phyloP scores from a whole-genome alignment of 2,113 vertebrate species.

The Hydropotes inermis region DNA sequence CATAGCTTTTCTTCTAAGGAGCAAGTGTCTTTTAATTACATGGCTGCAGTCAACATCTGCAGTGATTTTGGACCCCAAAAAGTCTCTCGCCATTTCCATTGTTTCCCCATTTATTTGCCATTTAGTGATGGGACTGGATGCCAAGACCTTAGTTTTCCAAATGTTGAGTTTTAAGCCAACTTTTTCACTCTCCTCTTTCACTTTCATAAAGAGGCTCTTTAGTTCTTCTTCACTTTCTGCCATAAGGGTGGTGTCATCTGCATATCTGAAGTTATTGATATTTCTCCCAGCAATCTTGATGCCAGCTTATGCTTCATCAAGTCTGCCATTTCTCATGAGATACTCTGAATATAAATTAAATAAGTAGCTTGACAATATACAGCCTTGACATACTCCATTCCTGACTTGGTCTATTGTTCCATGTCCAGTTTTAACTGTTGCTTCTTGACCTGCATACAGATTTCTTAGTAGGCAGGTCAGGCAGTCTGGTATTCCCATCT shows the following conservation, averaged over 20 bases:
- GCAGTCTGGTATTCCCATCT: not conserved
- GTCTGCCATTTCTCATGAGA: not conserved
- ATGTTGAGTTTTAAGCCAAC: not conserved
- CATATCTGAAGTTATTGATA: not conserved
- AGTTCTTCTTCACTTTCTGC: not conserved
- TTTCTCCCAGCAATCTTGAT: not conserved
- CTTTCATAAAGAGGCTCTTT: not conserved
- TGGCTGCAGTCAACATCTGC: not conserved
- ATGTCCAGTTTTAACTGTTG: not conserved
- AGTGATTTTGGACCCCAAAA: not conserved
- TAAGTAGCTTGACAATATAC: not conserved
- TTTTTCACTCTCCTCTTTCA: not conserved
- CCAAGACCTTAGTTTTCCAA: not conserved
- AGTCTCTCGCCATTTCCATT: rapidly evolving
- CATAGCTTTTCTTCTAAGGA: not conserved
- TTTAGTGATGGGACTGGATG: not conserved
- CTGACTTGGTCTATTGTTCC: not conserved
- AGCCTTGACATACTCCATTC: not conserved
- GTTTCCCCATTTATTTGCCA: not conserved
- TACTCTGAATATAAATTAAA: not conserved
- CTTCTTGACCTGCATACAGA: not conserved
- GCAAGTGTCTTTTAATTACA: not conserved
- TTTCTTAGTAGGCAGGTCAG: not conserved
- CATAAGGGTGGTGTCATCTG: not conserved
- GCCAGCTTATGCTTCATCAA: not conserved